phyloP scores from a whole-genome alignment of 2,888 invertebrate species.

The Pedicia rivosa region DNA sequence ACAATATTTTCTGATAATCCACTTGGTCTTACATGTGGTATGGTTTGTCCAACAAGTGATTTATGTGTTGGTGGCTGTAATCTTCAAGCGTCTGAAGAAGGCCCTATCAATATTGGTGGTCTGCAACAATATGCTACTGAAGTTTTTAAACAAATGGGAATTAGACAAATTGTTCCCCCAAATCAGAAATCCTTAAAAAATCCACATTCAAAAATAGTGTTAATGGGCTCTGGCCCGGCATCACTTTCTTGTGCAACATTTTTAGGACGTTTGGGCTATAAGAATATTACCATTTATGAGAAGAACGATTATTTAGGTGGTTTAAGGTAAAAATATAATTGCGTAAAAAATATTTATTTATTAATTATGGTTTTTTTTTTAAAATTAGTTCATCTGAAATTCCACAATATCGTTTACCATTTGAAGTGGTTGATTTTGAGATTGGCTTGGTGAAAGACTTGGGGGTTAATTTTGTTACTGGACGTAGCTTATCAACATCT shows the following conservation, averaged over 20 bases:
- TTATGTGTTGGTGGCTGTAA: constrained; percentile 98
- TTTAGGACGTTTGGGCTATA: constrained; percentile 83
- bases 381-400: constrained; percentile 85
- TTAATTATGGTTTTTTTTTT: constrained; percentile 12
- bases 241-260: constrained; percentile 94
- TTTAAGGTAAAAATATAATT: constrained; percentile 42
- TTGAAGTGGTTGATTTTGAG: constrained; percentile 85
- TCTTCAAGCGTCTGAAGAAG: constrained; percentile 88
- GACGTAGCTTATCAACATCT: constrained; percentile 48
- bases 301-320: constrained; percentile 78
- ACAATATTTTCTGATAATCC: constrained; percentile 96
- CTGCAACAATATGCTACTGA: constrained; percentile 96
- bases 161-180: constrained; percentile 74
- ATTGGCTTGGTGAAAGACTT: constrained; percentile 79
- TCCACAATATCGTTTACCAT: constrained; percentile 91
- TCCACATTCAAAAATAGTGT: constrained; percentile 47
- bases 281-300: constrained; percentile 82
- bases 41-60: constrained; percentile 99
- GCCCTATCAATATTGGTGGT: constrained; percentile 96
- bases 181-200: constrained; percentile 35
- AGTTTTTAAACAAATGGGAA: constrained; percentile 87
- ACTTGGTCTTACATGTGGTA: constrained; percentile 84
- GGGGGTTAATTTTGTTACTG: constrained; percentile 74
- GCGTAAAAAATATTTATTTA: no score
- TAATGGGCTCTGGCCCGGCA: constrained; percentile 93